A percentile compares a stretch with the other conserved stretches of the same genome.
Evolutionary conservation across 2,888 invertebrate genomes (phyloP).

Genomic region (Alcis repandata): DNA sequence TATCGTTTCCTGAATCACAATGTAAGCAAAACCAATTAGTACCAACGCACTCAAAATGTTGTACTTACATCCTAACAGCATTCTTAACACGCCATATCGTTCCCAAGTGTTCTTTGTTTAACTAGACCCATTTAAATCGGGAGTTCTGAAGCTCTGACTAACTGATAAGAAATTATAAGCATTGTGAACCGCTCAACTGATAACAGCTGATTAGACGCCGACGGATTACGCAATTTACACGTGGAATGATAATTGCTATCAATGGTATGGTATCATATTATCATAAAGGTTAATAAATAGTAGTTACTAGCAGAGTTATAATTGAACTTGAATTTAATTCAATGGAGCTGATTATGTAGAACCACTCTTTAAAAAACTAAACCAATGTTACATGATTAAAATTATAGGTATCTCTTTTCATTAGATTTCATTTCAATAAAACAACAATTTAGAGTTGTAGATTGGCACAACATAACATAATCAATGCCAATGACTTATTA

Average conservation of each 20-base stretch:
- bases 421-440: too few species aligned
- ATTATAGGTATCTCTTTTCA: too few species aligned
- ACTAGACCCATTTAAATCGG: conserved; percentile 49
- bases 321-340: too few species aligned
- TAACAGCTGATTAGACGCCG: conserved; percentile 13
- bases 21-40: background rate
- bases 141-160: conserved; percentile 33
- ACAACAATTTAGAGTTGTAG: too few species aligned
- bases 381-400: too few species aligned
- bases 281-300: too few species aligned
- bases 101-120: conserved; percentile 23
- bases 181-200: conserved; percentile 12
- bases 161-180: conserved; percentile 37
- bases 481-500: too few species aligned
- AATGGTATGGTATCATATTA: background rate
- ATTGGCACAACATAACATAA: too few species aligned
- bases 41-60: background rate
- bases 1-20: too few species aligned
- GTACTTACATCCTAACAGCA: background rate
- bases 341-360: too few species aligned
- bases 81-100: conserved; percentile 3
- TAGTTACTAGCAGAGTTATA: too few species aligned
- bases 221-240: conserved; percentile 14
- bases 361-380: too few species aligned
- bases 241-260: conserved; percentile 3